Conservation (phyloP, 2,797 vertebrate genomes). For the Pangasius sanitwongsei region DNA sequence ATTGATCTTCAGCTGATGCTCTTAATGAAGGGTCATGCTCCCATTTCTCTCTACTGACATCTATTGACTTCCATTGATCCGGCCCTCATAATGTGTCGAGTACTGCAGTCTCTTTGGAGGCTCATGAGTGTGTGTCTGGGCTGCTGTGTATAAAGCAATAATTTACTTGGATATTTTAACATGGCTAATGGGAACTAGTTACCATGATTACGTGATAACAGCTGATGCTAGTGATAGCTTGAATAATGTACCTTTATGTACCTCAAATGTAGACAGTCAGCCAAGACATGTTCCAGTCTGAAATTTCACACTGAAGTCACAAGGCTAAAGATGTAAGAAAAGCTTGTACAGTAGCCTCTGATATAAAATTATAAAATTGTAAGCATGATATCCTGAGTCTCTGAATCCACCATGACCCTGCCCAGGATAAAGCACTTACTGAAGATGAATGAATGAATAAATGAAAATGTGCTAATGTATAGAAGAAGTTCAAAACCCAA, state of each 20-base stretch:
- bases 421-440: not conserved
- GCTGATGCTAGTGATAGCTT: not conserved
- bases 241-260: not conserved
- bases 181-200: not conserved
- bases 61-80: constrained; percentile 35
- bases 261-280: not conserved
- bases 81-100: constrained; percentile 4
- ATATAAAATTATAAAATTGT: not conserved
- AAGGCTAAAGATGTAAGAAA: not conserved
- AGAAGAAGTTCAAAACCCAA: not conserved
- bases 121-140: not conserved
- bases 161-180: not conserved
- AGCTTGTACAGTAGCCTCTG: not conserved
- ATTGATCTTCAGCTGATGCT: constrained; percentile 26
- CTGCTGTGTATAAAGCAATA: not conserved
- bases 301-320: not conserved
- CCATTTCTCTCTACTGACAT: constrained; percentile 26
- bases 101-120: constrained; percentile 19
- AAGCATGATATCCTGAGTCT: not conserved
- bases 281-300: not conserved
- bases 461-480: not conserved
- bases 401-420: not conserved
- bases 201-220: not conserved
- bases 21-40: constrained; percentile 27
- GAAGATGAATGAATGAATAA: not conserved